A percentile compares a stretch with the other conserved stretches of the same genome.
Evolutionary conservation across 2,888 invertebrate species (phyloP).

Genomic region (Mimumesa dahlbomi): DNA sequence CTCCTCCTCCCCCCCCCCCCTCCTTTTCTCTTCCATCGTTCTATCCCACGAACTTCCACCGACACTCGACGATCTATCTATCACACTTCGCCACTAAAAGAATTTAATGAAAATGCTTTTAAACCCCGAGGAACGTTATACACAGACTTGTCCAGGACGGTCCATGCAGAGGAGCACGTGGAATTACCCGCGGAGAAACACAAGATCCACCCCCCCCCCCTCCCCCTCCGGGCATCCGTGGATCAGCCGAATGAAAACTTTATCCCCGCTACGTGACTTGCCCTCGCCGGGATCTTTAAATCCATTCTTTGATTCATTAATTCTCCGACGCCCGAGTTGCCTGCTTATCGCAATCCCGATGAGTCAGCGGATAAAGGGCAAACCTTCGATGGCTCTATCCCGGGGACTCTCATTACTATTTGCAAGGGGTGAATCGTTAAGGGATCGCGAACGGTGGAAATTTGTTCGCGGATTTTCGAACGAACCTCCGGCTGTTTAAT

Average conservation of each 20-base stretch:
- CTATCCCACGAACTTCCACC: too few relatives aligned
- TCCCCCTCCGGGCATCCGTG: too few relatives aligned
- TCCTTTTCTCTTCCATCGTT: neutral
- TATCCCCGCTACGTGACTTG: slow-evolving; percentile 61
- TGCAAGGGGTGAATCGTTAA: too few relatives aligned
- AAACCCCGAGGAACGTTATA: slow-evolving; percentile 61
- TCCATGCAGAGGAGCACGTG: too few relatives aligned
- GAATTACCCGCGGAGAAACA: too few relatives aligned
- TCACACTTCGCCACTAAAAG: slow-evolving; percentile 40
- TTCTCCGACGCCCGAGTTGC: slow-evolving; percentile 2
- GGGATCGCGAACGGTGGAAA: too few relatives aligned
- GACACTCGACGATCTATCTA: slow-evolving; percentile 22
- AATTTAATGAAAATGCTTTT: slow-evolving; percentile 67
- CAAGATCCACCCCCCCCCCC: too few relatives aligned
- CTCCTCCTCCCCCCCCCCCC: slow-evolving; percentile 2
- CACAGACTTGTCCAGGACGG: slow-evolving; percentile 53
- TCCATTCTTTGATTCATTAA: slow-evolving; percentile 37
- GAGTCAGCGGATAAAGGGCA: neutral
- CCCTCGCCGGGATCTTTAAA: neutral
- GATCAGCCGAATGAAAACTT: slow-evolving; percentile 57
- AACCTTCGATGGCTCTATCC: neutral
- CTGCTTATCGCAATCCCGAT: neutral
- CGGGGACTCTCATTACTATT: too few relatives aligned
- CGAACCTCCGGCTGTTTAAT: too few relatives aligned
- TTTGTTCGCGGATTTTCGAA: too few relatives aligned